Conservation (phyloP, 1,140 invertebrate genomes). For the Telenomus remus region DNA sequence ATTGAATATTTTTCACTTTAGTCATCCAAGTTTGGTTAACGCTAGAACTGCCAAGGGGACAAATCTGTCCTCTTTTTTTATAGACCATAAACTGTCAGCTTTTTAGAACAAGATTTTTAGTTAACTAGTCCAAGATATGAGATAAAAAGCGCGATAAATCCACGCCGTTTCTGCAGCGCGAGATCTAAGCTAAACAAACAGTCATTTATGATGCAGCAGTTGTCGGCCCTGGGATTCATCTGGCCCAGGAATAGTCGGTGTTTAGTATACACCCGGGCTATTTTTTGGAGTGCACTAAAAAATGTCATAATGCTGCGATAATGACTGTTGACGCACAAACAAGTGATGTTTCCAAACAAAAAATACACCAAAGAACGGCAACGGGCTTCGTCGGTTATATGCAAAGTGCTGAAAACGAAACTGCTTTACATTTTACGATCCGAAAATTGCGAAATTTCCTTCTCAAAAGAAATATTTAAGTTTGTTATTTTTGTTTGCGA, state of each 20-base stretch:
- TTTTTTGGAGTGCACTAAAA: constrained; percentile 10
- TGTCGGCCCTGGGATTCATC: not conserved
- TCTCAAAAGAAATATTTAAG: no score
- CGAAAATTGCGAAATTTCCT: no score
- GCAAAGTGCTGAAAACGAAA: not conserved
- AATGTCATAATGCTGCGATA: constrained; percentile 12
- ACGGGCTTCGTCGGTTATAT: not conserved
- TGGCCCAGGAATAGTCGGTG: not conserved
- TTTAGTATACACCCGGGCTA: not conserved
- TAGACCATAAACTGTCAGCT: no score
- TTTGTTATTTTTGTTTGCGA: no score
- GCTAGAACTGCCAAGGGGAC: no score
- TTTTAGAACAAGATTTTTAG: no score
- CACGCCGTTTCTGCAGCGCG: not conserved
- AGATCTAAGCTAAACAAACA: not conserved
- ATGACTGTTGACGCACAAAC: constrained; percentile 4
- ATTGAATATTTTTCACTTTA: no score
- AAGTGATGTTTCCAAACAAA: not conserved
- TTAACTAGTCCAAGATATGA: no score
- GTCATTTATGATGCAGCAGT: not conserved
- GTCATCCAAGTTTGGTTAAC: no score
- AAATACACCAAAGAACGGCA: not conserved
- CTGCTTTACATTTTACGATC: not conserved
- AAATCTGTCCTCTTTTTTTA: no score
- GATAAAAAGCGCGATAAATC: not conserved